phyloP scores from a whole-genome alignment of 2,113 vertebrate genomes.

The Solea solea region DNA sequence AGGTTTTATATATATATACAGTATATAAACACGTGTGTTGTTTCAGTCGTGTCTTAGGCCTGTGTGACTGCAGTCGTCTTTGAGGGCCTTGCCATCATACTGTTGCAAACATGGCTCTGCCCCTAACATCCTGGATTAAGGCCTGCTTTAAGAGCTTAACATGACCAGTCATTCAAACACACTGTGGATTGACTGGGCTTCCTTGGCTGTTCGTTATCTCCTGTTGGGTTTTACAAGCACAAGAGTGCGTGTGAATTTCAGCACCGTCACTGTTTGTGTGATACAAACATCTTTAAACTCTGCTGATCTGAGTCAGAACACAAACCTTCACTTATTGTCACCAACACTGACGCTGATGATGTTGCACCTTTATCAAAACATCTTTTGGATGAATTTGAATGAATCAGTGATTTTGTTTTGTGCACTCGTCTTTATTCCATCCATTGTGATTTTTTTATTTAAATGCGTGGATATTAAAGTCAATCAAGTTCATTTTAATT shows the following conservation, averaged over 20 bases:
- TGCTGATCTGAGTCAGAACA: too few relatives aligned
- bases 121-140: constrained; percentile 82
- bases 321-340: too few relatives aligned
- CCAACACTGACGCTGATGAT: too few relatives aligned
- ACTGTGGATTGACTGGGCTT: constrained; percentile 68
- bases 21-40: not conserved
- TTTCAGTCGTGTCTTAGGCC: constrained; percentile 35
- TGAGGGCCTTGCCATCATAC: constrained; percentile 74
- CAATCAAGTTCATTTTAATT: constrained; percentile 12
- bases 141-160: constrained; percentile 79
- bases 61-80: constrained; percentile 76
- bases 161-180: constrained; percentile 78
- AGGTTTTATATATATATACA: not conserved
- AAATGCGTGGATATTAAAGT: constrained; percentile 2
- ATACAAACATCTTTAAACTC: not conserved
- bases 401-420: too few relatives aligned
- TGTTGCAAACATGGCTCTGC: constrained; percentile 69
- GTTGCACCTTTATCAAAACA: not conserved
- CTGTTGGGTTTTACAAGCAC: constrained; percentile 65
- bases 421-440: too few relatives aligned
- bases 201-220: constrained; percentile 68
- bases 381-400: too few relatives aligned
- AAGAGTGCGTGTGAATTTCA: constrained; percentile 38
- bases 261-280: constrained; percentile 23
- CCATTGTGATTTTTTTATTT: constrained; percentile 7